Conservation (phyloP, 1,140 invertebrate genomes). For the Holcopasites calliopsidis region DNA sequence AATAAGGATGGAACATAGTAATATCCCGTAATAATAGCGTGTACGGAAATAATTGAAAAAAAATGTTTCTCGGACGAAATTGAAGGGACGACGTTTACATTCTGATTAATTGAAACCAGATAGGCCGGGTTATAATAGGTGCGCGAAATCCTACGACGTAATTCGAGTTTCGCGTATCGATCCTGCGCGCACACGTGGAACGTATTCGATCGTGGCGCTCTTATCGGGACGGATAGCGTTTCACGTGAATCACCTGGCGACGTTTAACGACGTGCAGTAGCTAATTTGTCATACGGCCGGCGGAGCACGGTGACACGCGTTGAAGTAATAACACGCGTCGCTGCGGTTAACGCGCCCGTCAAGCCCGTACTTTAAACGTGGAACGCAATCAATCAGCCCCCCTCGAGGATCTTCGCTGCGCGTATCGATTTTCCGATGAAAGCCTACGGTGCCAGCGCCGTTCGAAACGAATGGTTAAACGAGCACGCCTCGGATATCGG, state of each 20-base stretch:
- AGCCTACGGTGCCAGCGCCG: too few species aligned
- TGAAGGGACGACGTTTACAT: background rate
- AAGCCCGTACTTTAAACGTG: slow-evolving; percentile 38
- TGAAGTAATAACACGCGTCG: slow-evolving; percentile 59
- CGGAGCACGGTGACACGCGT: slow-evolving; percentile 52
- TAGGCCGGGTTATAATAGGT: too few species aligned
- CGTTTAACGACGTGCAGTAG: slow-evolving; percentile 59
- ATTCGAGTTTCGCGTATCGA: slow-evolving; percentile 45
- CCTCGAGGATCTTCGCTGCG: slow-evolving; percentile 5
- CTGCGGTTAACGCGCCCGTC: slow-evolving; percentile 37
- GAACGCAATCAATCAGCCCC: slow-evolving; percentile 49
- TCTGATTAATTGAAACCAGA: background rate
- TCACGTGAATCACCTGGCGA: slow-evolving; percentile 62
- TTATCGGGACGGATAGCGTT: slow-evolving; percentile 60
- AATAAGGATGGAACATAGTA: too few species aligned
- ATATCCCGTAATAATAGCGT: too few species aligned
- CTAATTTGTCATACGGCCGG: slow-evolving; percentile 62
- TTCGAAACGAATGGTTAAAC: too few species aligned
- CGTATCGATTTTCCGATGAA: slow-evolving; percentile 26
- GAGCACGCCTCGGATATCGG: too few species aligned
- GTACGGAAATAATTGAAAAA: too few species aligned
- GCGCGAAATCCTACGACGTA: slow-evolving; percentile 7
- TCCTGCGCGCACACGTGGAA: slow-evolving; percentile 31
- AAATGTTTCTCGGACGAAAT: background rate
- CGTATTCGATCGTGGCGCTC: slow-evolving; percentile 43